Conservation (phyloP, 2,113 vertebrate species). For the Bombycilla garrulus region DNA sequence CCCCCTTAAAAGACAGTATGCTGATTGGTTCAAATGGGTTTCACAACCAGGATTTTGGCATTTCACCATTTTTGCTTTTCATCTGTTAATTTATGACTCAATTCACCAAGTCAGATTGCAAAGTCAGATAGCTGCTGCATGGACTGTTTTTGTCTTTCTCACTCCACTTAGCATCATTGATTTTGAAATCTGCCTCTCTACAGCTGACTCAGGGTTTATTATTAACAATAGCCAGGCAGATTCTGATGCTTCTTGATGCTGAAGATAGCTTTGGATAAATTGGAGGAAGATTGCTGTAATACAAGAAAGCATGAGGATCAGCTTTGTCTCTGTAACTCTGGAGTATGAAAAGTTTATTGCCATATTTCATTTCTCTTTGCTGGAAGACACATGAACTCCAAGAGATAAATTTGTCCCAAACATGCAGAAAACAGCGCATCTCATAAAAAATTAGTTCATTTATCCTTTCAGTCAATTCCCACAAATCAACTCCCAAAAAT, state of each 20-base stretch:
- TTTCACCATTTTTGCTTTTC: neutral
- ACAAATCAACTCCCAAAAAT: neutral
- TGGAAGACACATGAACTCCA: neutral
- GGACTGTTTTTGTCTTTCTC: neutral
- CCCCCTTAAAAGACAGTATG: neutral
- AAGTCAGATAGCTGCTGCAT: neutral
- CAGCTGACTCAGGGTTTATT: conserved; percentile 16
- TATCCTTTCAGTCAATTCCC: neutral
- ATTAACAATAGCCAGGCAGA: neutral
- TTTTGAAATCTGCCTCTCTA: neutral
- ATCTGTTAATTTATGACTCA: conserved; percentile 11
- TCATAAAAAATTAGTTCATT: neutral
- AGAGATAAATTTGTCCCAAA: conserved; percentile 31
- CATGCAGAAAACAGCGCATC: neutral
- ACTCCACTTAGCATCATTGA: neutral
- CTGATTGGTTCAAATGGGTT: neutral
- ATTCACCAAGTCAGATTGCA: neutral
- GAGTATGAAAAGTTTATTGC: neutral
- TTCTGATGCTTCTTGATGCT: neutral
- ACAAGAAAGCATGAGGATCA: neutral
- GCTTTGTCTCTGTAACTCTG: neutral
- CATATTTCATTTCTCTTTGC: neutral
- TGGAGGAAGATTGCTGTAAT: neutral
- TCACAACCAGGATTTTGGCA: neutral
- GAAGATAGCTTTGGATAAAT: neutral